Conservation (phyloP, 2,797 vertebrate genomes). For the Pteropus rufus region DNA sequence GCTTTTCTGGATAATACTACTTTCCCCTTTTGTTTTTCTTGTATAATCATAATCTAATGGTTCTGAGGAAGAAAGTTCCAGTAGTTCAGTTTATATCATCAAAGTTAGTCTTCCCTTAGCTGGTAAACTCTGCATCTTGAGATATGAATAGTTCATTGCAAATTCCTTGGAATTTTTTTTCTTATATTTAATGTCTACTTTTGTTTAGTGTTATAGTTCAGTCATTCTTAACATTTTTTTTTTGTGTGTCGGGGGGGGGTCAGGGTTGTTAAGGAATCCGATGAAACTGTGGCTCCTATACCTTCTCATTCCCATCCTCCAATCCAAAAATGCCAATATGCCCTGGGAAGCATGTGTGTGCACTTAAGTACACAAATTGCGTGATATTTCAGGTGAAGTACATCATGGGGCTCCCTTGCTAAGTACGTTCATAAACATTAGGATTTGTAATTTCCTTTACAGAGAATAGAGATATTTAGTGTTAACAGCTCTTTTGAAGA, state of each 20-base stretch:
- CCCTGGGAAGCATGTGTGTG: neutral
- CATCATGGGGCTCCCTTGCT: neutral
- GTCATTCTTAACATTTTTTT: neutral
- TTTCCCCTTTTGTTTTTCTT: neutral
- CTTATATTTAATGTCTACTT: neutral
- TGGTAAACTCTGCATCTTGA: neutral
- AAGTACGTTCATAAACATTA: neutral
- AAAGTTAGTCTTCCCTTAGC: neutral
- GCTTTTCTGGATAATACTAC: neutral
- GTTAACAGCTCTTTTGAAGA: neutral
- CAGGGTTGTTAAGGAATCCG: neutral
- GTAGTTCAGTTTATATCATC: constrained; percentile 2
- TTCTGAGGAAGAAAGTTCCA: neutral
- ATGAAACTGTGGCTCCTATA: neutral
- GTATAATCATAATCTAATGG: neutral
- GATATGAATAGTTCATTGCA: neutral
- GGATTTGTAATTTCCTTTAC: neutral
- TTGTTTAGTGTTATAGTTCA: neutral
- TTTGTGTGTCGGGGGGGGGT: neutral
- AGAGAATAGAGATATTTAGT: neutral
- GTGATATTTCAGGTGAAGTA: neutral
- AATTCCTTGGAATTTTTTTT: neutral
- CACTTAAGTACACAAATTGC: neutral
- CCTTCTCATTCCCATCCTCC: neutral
- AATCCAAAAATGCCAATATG: neutral